A percentile compares a stretch with the other conserved stretches of the same genome.
Conservation (phyloP, 2,888 invertebrate genomes). For the Tetanocera ferruginea region DNA sequence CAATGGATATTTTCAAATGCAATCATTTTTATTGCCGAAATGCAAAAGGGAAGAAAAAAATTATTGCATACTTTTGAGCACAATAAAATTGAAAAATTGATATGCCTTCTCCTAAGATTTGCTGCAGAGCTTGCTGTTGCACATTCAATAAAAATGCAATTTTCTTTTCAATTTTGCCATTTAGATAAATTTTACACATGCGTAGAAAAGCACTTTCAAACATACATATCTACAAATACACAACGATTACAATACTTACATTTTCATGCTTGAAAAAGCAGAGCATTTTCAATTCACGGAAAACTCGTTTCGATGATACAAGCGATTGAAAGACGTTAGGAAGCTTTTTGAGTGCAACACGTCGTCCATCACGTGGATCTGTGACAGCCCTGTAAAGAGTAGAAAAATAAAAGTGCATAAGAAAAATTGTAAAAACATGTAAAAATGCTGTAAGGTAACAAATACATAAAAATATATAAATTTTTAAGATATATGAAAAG, state of each 20-base stretch:
- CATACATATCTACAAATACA: not conserved
- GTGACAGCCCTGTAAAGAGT: constrained; percentile 93
- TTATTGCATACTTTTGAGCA: constrained; percentile 5
- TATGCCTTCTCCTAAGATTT: not conserved
- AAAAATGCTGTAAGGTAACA: constrained; percentile 23
- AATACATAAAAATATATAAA: not conserved
- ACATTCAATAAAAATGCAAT: constrained; percentile 24
- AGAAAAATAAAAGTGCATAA: not conserved
- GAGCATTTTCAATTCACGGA: constrained; percentile 98
- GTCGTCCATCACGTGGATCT: constrained; percentile 97
- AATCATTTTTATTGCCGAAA: not conserved
- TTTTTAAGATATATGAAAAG: not conserved
- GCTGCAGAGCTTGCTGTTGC: not conserved
- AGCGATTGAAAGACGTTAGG: constrained; percentile 99
- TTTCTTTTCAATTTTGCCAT: constrained; percentile 13
- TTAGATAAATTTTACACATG: constrained; percentile 30
- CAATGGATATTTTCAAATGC: not conserved
- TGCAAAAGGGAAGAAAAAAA: not conserved
- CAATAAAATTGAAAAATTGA: constrained; percentile 2
- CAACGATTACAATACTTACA: constrained; percentile 76
- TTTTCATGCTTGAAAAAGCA: constrained; percentile 99
- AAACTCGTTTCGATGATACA: constrained; percentile 98
- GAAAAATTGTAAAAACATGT: constrained; percentile 28
- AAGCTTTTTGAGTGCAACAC: constrained; percentile 99
- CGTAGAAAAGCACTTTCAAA: not conserved